These are phyloP conservation scores for Oreochromis grahami DNA, from an alignment of 2,797 vertebrate species.

Conservation along the genomic window DNA sequence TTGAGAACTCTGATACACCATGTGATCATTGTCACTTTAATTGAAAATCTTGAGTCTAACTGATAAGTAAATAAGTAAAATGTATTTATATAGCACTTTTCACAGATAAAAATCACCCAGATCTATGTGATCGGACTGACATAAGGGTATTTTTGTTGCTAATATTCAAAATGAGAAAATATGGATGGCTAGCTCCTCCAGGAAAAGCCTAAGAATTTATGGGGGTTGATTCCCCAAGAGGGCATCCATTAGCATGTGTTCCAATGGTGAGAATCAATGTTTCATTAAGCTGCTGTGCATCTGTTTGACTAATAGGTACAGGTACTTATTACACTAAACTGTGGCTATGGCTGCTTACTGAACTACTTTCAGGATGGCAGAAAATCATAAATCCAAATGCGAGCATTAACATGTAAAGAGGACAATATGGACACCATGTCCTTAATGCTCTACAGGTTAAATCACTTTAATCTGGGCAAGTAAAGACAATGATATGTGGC, in stretches of 20 bases:
- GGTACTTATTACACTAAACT: background rate
- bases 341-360: background rate
- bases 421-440: background rate
- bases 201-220: background rate
- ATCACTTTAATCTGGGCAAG: background rate
- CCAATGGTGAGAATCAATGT: background rate
- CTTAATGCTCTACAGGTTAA: background rate
- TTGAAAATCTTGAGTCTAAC: fast-evolving
- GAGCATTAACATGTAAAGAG: background rate
- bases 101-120: background rate
- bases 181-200: background rate
- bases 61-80: fast-evolving
- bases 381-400: background rate
- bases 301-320: background rate
- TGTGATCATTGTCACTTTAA: background rate
- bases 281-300: background rate
- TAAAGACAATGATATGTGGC: background rate
- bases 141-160: background rate
- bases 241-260: background rate
- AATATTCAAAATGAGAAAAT: background rate
- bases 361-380: background rate
- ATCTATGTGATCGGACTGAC: background rate
- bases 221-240: background rate
- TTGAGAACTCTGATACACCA: background rate
- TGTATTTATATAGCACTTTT: background rate